Evolutionary conservation across 2,113 vertebrate genomes (phyloP).

Genomic region (Apteryx mantelli): DNA sequence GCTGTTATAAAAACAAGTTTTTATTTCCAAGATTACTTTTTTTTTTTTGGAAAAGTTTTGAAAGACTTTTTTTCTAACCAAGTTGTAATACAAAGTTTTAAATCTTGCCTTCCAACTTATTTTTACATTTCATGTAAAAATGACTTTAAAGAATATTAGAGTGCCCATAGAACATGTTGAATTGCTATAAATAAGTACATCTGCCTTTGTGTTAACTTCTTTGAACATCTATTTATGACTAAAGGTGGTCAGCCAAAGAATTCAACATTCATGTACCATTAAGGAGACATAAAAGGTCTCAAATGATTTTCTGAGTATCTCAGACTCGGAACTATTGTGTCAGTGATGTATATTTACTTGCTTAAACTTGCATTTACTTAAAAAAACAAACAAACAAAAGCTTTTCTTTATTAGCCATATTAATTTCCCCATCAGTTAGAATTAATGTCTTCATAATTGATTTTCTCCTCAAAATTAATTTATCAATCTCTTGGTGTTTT

Average conservation of each 20-base stretch:
- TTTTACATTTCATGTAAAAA: slow-evolving; percentile 41
- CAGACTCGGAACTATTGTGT: not conserved
- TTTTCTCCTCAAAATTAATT: not conserved
- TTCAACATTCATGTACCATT: not conserved
- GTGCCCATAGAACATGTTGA: not conserved
- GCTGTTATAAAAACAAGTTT: not conserved
- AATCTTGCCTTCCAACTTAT: not conserved
- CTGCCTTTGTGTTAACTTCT: slow-evolving; percentile 1
- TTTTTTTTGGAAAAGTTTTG: not conserved
- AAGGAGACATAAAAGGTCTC: not conserved
- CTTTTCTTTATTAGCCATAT: not conserved
- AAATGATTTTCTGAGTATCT: not conserved
- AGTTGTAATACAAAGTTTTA: not conserved
- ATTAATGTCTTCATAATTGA: not conserved
- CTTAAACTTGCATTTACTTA: not conserved
- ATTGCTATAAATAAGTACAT: slow-evolving; percentile 11
- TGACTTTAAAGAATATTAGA: not conserved
- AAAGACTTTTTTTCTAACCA: not conserved
- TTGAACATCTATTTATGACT: slow-evolving; percentile 17
- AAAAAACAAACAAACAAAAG: not conserved
- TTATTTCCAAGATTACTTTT: not conserved
- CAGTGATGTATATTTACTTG: not conserved
- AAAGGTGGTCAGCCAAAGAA: not conserved
- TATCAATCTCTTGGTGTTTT: not conserved
- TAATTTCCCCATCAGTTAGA: not conserved